Evolutionary conservation across 2,888 invertebrate genomes (phyloP), one percentile per base, ranked within the genome.

Genomic region (Drosophila helvetica): DNA sequence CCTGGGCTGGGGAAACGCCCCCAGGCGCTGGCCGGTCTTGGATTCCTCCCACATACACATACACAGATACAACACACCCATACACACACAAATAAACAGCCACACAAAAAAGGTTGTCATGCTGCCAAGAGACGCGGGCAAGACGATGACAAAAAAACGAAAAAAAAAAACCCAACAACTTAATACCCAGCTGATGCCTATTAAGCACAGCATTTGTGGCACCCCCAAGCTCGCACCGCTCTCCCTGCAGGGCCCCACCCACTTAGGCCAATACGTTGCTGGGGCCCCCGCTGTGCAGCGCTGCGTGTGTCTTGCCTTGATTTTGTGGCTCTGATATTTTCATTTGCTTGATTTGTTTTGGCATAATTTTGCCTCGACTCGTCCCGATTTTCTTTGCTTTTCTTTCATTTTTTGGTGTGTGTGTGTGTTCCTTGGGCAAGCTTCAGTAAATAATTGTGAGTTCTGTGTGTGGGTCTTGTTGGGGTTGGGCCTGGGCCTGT

Each of bases 111-210:
- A 82, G 86, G 86, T 82, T 82, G 88, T 78, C 86, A 85, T 79
- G 76, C 83, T 87, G 80, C 77, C 78, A 86, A 77, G 75, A 77
- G 75, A 68, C 66, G 81, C 43, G 71, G 53, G 69, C 64, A 57
- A 62, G 77, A 69, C 67, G 67, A 71, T 65, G 73, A 68, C 58
- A 78, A 74, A 75, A 75, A 80, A 78, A 30, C 3, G 22, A 5
- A 5, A 5, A 22, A 5, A 38, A 38, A 38, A 38, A 38, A 33
- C 4, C 38, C 76, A 86, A 80, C 86, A 86, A 88, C 84, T 88
- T 86, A 86, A 86, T 88, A 86, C 88, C 85, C 87, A 77, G 86
- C 86, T 86, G 88, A 86, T 88, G 84, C 86, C 88, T 88, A 86
- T 86, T 86, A 86, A 88, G 85, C 86, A 86, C 88, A 86, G 88